Base-by-base conservation (phyloP, 2,797 vertebrate genomes). In the Mus minutoides region DNA sequence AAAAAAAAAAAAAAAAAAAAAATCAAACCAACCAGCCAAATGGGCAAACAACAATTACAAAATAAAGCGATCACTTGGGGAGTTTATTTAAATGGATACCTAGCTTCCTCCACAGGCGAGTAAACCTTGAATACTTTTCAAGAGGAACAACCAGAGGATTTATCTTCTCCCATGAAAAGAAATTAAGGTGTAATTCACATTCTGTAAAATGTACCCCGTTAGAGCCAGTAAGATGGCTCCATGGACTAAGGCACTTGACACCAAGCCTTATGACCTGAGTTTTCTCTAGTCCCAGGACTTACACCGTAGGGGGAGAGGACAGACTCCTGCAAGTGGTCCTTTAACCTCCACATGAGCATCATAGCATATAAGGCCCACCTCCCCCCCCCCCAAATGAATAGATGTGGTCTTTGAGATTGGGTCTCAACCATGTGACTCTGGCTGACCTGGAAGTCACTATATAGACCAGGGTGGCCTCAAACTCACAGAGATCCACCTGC, bases 101-200 rank as follows among this genome's bases (percentile, higher is more conserved):
- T 60, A 22, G 17, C 12, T 54, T 94, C 56, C 40, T 84, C 34
- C 82, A 34, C 5, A 11, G 8, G 14, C 94, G 14, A 40, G 13
- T 88, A 88, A 92, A 67, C 87, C 29, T 92, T 69, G 69, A n/a
- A 1, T 76, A 71, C 34, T 26, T 26, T 86, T 92, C 92, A 87
- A 73, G 10, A 56, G n/a, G 56, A 40, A 7, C 2, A 2, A n/a
- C 49, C 9, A 73, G 67, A 52, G 21, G 46, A 86, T n/a, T 86
- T 49, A 64, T 29, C 11, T 19, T 34, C 62, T 84, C 17, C 16
- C 64, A 13, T 71, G 22, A 52, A 24, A 52, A 69, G 40, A 69
- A 86, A 69, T 37, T n/a, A 69, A 52, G 19, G 43, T 52, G 34
- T 24, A 69, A 14, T 69, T 49, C 31, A n/a, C 46, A 69, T 26